Evolutionary conservation across 2,888 invertebrate species (phyloP), one percentile per base, ranked within the genome.

Genomic region (Lathronympha strigana): DNA sequence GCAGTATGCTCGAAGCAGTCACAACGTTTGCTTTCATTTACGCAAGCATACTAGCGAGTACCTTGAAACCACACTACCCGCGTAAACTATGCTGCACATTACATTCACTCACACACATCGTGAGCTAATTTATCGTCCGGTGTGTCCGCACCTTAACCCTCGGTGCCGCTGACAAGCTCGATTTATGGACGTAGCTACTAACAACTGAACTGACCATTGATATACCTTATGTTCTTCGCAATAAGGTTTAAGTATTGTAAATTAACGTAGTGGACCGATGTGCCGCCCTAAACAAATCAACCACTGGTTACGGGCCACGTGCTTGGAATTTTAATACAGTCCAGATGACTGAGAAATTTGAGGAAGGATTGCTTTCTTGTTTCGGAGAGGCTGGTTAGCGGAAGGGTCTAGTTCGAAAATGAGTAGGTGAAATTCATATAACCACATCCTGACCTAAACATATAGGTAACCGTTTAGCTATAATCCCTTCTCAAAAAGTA

Each of bases 121-220:
- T 76, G 73, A 58, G 55, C 70, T 75, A 76, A 78, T 76, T 78
- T 76, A 75, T 76, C 69, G 73, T 69, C 47, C 71, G 72, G 80
- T 85, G 82, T 84, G 87, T 85, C 83, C 84, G 76, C 87, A 84
- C 86, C 86, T 87, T 87, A 78, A 83, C 82, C 76, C 79, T 50
- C 73, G 73, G 82, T 86, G 84, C 73, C 73, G 81, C 76, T 86
- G 84, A 84, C 86, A 79, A 69, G 69, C 70, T 68, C 76, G 78
- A 86, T 87, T 88, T 86, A 86, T 86, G 74, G n/a, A n/a, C n/a
- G n/a, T n/a, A n/a, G n/a, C n/a, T n/a, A n/a, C n/a, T n/a, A n/a
- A n/a, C n/a, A n/a, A n/a, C n/a, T n/a, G n/a, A n/a, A n/a, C n/a
- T n/a, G n/a, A n/a, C n/a, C n/a, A n/a, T n/a, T n/a, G n/a, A n/a